phyloP scores from a whole-genome alignment of 2,113 vertebrate genomes.

The Sclerurus mexicanus region DNA sequence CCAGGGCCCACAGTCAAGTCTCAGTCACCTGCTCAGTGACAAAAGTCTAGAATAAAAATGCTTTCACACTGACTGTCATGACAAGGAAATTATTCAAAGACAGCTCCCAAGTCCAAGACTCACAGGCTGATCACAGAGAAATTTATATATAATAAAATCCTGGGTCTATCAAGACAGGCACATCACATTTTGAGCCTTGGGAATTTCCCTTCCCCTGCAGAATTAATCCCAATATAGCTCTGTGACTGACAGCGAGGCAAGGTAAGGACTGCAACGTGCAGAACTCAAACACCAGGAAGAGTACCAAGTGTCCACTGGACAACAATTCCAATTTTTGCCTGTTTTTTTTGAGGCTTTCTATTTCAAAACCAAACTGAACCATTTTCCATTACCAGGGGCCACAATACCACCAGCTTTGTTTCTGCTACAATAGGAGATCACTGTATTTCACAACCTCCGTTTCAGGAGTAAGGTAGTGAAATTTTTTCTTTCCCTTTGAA shows the following conservation, averaged over 20 bases:
- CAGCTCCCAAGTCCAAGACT: neutral
- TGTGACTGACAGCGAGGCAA: rapidly evolving
- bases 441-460: neutral
- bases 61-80: neutral
- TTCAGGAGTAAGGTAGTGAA: neutral
- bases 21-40: neutral
- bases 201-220: neutral
- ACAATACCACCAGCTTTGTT: neutral
- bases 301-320: neutral
- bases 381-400: neutral
- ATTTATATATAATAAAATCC: neutral
- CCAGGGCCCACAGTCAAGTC: neutral
- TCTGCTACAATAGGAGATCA: neutral
- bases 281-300: neutral
- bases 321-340: neutral
- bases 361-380: neutral
- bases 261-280: neutral
- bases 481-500: neutral
- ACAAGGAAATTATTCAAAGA: neutral
- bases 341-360: neutral
- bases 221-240: rapidly evolving
- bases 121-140: neutral
- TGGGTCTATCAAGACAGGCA: neutral
- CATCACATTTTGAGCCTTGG: neutral
- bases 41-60: neutral